Evolutionary conservation across 1,140 invertebrate genomes (phyloP).

Genomic region (Cheumatopsyche charites): DNA sequence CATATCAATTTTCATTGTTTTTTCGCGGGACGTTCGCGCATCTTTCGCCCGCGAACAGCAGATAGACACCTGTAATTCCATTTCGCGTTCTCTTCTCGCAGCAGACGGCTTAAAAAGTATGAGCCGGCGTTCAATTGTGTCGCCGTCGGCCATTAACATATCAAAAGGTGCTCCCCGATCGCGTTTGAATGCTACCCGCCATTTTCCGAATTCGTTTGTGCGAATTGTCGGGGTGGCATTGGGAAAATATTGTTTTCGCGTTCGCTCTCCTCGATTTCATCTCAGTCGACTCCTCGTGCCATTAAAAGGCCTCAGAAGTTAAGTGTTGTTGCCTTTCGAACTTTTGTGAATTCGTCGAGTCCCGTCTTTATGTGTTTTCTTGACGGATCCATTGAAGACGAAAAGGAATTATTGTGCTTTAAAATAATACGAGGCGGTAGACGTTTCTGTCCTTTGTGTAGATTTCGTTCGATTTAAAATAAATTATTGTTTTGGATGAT

Average conservation of each 20-base stretch:
- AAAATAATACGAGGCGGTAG: background rate
- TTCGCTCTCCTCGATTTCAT: background rate
- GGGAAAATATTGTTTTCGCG: slow-evolving; percentile 23
- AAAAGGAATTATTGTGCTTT: slow-evolving; percentile 6
- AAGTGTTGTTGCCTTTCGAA: slow-evolving; percentile 20
- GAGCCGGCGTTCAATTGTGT: slow-evolving; percentile 46
- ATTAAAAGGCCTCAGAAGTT: slow-evolving; percentile 27
- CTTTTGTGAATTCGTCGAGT: slow-evolving; percentile 16
- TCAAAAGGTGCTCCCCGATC: slow-evolving; percentile 49
- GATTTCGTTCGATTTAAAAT: no score
- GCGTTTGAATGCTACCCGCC: slow-evolving; percentile 46
- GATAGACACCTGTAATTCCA: slow-evolving; percentile 41
- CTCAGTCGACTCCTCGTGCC: background rate
- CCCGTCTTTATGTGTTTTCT: slow-evolving; percentile 1
- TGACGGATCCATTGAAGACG: slow-evolving; percentile 1
- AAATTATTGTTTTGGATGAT: no score
- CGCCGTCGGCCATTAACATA: slow-evolving; percentile 47
- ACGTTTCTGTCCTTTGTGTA: background rate
- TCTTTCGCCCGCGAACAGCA: slow-evolving; percentile 32
- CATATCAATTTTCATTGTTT: slow-evolving; percentile 50
- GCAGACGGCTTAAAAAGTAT: slow-evolving; percentile 48
- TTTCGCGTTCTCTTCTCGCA: slow-evolving; percentile 35
- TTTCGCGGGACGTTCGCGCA: slow-evolving; percentile 2
- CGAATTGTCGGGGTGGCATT: slow-evolving; percentile 26
- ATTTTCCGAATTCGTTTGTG: slow-evolving; percentile 49